Conservation (phyloP, 2,888 invertebrate genomes). For the Tenthredo distinguenda region DNA sequence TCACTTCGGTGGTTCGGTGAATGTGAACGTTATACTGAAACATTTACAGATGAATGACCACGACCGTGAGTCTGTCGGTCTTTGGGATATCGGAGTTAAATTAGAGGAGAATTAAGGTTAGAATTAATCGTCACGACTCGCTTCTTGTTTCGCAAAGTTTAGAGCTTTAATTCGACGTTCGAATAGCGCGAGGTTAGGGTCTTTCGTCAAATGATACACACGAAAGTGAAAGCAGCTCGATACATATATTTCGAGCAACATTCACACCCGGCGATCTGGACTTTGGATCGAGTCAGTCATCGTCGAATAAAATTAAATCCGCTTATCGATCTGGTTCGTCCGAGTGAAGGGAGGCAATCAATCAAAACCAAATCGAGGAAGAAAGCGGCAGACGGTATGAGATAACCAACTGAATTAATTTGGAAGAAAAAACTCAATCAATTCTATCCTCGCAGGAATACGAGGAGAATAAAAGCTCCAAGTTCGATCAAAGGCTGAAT, state of each 20-base stretch:
- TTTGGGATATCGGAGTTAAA: background rate
- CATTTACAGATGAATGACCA: background rate
- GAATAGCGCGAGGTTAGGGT: too few species aligned
- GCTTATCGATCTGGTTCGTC: background rate
- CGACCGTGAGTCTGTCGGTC: background rate
- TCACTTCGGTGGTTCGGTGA: conserved; percentile 40
- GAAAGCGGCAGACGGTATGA: background rate
- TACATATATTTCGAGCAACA: background rate
- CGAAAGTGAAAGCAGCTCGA: background rate
- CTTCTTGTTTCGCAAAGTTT: background rate
- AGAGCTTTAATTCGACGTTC: background rate
- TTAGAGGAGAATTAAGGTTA: background rate
- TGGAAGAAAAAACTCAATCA: background rate
- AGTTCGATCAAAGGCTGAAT: background rate
- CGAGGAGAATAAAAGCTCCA: background rate
- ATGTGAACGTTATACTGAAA: background rate
- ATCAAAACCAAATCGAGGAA: background rate
- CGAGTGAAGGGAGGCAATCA: background rate
- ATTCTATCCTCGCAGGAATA: background rate
- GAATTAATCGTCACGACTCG: background rate
- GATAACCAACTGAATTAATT: background rate
- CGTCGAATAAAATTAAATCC: background rate
- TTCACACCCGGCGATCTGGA: background rate
- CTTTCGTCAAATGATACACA: background rate
- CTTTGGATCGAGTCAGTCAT: background rate